Conservation (phyloP, 2,113 vertebrate species). For the Corvus cornix region DNA sequence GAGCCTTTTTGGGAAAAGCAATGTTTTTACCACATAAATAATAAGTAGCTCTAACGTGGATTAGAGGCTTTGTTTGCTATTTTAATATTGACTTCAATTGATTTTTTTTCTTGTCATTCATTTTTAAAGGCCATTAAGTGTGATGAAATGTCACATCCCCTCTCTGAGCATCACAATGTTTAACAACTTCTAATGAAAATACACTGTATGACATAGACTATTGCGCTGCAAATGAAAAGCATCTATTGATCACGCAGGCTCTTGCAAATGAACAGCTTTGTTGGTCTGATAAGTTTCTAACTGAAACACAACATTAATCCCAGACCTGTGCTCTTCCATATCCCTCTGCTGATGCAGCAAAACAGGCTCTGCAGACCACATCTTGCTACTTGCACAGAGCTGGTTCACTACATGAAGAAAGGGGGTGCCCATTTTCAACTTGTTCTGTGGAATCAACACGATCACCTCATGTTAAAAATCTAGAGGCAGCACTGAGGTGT, state of each 20-base stretch:
- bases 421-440: not conserved
- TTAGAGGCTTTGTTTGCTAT: not conserved
- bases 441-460: not conserved
- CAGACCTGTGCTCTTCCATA: not conserved
- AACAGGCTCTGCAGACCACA: not conserved
- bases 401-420: not conserved
- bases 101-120: not conserved
- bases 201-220: not conserved
- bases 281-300: not conserved
- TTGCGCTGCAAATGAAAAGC: not conserved
- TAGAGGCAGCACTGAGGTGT: not conserved
- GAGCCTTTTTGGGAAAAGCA: not conserved
- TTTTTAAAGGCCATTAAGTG: not conserved
- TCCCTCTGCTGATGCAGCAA: not conserved
- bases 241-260: not conserved
- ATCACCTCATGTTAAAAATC: not conserved
- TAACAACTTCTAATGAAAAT: not conserved
- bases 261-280: not conserved
- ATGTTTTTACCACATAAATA: not conserved
- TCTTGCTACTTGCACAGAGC: not conserved
- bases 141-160: not conserved
- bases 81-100: not conserved
- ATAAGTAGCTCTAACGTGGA: accelerated
- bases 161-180: not conserved
- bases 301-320: not conserved